Evolutionary conservation across 1,140 invertebrate genomes (phyloP).

Genomic region (Cydia strobilella): DNA sequence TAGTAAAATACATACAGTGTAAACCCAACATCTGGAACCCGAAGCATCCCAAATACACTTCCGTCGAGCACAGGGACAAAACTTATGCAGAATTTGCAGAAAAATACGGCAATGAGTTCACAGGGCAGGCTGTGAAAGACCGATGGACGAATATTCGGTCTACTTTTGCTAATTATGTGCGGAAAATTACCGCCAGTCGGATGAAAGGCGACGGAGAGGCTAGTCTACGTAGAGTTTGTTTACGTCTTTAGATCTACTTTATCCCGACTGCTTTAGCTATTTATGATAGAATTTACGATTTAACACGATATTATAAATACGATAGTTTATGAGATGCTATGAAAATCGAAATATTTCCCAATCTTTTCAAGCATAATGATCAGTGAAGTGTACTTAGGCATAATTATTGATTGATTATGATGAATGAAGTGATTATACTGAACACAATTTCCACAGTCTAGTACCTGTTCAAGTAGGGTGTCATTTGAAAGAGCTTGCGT

Average conservation of each 20-base stretch:
- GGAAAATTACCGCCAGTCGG: conserved; percentile 64
- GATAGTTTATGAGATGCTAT: too few relatives aligned
- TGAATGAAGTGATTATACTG: too few relatives aligned
- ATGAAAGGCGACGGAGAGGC: conserved; percentile 56
- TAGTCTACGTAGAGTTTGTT: conserved; percentile 29
- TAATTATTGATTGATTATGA: too few relatives aligned
- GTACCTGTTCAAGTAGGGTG: too few relatives aligned
- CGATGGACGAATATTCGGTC: conserved; percentile 74
- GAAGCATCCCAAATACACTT: conserved; percentile 72
- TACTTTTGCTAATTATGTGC: conserved; percentile 68
- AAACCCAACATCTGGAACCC: conserved; percentile 72
- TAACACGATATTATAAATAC: too few relatives aligned
- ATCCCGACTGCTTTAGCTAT: neutral
- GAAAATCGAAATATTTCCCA: too few relatives aligned
- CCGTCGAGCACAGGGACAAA: conserved; percentile 55
- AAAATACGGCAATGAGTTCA: conserved; percentile 69
- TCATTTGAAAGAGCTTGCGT: too few relatives aligned
- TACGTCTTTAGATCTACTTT: neutral
- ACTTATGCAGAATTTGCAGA: conserved; percentile 69
- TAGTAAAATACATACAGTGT: conserved; percentile 71
- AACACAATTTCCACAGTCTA: too few relatives aligned
- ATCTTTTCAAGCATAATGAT: too few relatives aligned
- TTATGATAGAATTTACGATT: neutral
- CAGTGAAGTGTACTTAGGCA: too few relatives aligned
- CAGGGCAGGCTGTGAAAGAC: conserved; percentile 70